A percentile compares a stretch with the other conserved stretches of the same genome.
These are phyloP conservation scores for Macrostomum cliftonense DNA, from an alignment of 2,888 invertebrate genomes.

Conservation along the genomic window DNA sequence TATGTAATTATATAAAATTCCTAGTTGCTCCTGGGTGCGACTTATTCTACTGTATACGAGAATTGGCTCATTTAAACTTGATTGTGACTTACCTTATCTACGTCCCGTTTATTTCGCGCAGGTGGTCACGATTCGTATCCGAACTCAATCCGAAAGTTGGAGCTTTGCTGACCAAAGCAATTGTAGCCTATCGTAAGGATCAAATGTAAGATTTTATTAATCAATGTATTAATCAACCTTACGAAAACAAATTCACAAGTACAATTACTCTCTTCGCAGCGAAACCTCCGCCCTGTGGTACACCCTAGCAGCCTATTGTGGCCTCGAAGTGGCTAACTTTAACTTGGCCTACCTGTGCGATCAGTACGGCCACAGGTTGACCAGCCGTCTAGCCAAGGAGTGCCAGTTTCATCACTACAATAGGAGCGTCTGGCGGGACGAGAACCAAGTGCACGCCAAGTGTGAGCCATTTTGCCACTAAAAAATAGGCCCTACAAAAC, in stretches of 20 bases:
- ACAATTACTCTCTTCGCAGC: too few species aligned
- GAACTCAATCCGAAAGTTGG: conserved; percentile 28
- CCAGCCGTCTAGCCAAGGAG: neutral
- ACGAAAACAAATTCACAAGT: too few species aligned
- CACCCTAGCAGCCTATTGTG: conserved; percentile 26
- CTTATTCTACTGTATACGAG: too few species aligned
- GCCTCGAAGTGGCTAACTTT: conserved; percentile 29
- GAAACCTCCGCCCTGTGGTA: conserved; percentile 25
- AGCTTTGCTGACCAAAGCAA: conserved; percentile 20
- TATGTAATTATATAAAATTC: too few species aligned
- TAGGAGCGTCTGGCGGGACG: neutral
- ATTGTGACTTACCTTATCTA: too few species aligned
- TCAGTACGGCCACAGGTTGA: conserved; percentile 20
- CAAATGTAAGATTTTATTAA: conserved; percentile 13
- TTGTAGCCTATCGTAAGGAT: conserved; percentile 21
- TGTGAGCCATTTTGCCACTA: neutral
- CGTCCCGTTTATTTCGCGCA: too few species aligned
- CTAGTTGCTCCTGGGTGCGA: too few species aligned
- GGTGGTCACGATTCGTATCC: conserved; percentile 29
- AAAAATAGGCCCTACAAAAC: too few species aligned
- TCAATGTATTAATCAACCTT: too few species aligned
- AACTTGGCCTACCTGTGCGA: conserved; percentile 33
- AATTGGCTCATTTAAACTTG: too few species aligned
- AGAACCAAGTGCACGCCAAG: neutral
- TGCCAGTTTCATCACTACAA: neutral